phyloP scores from a whole-genome alignment of 2,797 vertebrate genomes.

The Synaphobranchus kaupii region DNA sequence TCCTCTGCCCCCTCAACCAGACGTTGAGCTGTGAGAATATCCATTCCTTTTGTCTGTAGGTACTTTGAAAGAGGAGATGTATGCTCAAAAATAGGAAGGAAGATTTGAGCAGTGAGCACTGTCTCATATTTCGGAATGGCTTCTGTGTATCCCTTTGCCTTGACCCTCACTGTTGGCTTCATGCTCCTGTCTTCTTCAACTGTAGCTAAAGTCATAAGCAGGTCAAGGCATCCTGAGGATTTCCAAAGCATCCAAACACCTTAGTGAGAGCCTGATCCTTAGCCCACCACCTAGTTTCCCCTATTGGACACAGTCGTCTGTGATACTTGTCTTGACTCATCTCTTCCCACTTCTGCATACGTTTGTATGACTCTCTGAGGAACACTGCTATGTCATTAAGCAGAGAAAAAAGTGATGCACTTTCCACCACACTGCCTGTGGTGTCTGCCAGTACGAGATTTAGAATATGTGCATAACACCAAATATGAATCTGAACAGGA shows the following conservation, averaged over 20 bases:
- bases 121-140: slow-evolving; percentile 29
- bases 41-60: slow-evolving; percentile 28
- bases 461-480: too few species aligned
- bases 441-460: too few species aligned
- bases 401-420: too few species aligned
- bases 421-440: too few species aligned
- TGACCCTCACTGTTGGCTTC: slow-evolving; percentile 28
- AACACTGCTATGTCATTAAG: too few species aligned
- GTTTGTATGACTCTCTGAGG: too few species aligned
- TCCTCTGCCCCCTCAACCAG: slow-evolving; percentile 37
- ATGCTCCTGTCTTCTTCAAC: not conserved
- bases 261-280: slow-evolving; percentile 40
- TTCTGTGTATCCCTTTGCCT: slow-evolving; percentile 30
- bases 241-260: slow-evolving; percentile 38
- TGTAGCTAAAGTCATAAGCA: slow-evolving; percentile 30
- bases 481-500: too few species aligned
- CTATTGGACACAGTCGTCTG: slow-evolving; percentile 32
- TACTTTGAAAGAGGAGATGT: slow-evolving; percentile 44
- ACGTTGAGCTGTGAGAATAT: slow-evolving; percentile 36
- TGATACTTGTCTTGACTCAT: slow-evolving; percentile 34
- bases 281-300: slow-evolving; percentile 41
- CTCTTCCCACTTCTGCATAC: too few species aligned
- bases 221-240: slow-evolving; percentile 28
- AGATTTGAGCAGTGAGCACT: slow-evolving; percentile 28
- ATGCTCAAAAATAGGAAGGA: slow-evolving; percentile 19